Conservation (phyloP, 37 sponge, comb jelly and placozoan species). For the Ianthella basta region DNA sequence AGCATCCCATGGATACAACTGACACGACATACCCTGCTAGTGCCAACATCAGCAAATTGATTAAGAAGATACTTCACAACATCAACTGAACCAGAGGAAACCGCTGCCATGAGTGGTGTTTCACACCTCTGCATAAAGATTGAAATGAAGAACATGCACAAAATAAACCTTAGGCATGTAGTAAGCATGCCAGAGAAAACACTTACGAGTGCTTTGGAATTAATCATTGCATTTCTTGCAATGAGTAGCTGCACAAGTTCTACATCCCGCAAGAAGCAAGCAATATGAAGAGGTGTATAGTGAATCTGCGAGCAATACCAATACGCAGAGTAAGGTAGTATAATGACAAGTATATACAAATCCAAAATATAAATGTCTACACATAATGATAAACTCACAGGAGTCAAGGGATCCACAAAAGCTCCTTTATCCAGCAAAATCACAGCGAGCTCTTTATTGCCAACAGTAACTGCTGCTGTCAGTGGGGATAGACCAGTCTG, state of each 20-base stretch:
- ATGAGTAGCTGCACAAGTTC: not conserved
- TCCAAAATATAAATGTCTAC: no score
- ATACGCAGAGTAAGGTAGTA: not conserved
- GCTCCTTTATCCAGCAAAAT: not conserved
- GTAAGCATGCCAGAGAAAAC: not conserved
- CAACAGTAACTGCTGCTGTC: not conserved
- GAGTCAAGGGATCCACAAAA: not conserved
- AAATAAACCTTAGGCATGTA: not conserved
- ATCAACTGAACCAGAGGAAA: constrained; percentile 3
- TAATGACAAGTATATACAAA: not conserved
- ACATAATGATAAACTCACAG: not conserved
- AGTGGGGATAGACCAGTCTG: not conserved
- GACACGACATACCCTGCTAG: not conserved
- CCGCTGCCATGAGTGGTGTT: constrained; percentile 8
- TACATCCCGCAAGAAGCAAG: not conserved
- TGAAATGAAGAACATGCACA: not conserved
- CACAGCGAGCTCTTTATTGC: not conserved
- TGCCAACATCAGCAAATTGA: not conserved
- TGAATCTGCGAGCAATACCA: not conserved
- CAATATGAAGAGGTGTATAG: constrained; percentile 12
- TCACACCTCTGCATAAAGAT: not conserved
- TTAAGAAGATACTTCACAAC: not conserved
- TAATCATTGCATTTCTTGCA: not conserved
- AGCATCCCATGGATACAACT: no score
- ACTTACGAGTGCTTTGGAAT: constrained; percentile 6